Evolutionary conservation across 2,888 invertebrate species (phyloP).

Genomic region (Drosophila neoperkinsi): DNA sequence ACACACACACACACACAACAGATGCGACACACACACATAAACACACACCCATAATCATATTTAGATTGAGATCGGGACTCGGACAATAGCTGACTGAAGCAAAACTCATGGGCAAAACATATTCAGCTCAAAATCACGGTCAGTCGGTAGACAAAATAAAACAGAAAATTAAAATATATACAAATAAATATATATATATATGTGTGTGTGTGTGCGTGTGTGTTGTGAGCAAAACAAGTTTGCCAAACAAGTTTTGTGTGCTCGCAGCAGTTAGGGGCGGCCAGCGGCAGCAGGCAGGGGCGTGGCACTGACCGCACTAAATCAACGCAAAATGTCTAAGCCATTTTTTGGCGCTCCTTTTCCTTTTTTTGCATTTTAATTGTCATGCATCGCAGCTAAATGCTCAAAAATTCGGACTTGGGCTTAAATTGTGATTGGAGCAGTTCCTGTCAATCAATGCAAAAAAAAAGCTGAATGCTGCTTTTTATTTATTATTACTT

Average conservation of each 20-base stretch:
- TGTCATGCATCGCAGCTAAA: background rate
- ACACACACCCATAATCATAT: background rate
- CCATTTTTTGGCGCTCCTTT: slow-evolving; percentile 40
- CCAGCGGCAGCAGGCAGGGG: slow-evolving; percentile 39
- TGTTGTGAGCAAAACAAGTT: slow-evolving; percentile 58
- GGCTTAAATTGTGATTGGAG: background rate
- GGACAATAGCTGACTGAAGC: slow-evolving; percentile 55
- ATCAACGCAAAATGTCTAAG: slow-evolving; percentile 57
- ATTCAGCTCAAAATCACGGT: slow-evolving; percentile 70
- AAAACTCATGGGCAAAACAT: slow-evolving; percentile 52
- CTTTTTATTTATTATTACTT: background rate
- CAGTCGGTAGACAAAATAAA: slow-evolving; percentile 41
- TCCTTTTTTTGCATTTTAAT: slow-evolving; percentile 16
- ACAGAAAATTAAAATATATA: background rate
- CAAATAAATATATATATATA: background rate
- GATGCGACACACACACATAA: slow-evolving; percentile 1
- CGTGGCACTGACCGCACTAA: slow-evolving; percentile 68
- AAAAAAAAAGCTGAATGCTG: background rate
- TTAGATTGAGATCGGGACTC: slow-evolving; percentile 40
- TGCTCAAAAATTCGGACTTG: background rate
- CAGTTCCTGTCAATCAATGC: background rate
- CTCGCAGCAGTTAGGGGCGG: slow-evolving; percentile 29
- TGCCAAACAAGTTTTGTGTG: slow-evolving; percentile 61
- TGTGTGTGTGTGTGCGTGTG: background rate
- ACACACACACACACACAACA: slow-evolving; percentile 6